Conservation (phyloP, 2,797 vertebrate genomes). For the Hydrocynus forskahlii region DNA sequence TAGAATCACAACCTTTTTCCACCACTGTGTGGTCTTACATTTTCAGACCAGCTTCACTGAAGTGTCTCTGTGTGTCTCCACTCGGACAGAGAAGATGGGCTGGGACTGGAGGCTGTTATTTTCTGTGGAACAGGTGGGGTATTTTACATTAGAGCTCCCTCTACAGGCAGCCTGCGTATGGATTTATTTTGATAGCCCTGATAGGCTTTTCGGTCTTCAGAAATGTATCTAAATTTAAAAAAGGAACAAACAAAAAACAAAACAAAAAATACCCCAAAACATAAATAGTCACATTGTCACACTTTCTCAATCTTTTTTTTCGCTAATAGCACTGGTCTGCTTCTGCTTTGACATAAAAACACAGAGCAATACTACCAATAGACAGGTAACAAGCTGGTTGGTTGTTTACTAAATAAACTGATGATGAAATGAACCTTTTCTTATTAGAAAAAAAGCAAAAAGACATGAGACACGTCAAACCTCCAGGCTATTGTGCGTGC, state of each 20-base stretch:
- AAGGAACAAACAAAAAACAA: background rate
- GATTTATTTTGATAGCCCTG: background rate
- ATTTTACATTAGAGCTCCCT: constrained; percentile 53
- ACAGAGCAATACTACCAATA: background rate
- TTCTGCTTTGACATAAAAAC: background rate
- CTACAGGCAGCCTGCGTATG: constrained; percentile 41
- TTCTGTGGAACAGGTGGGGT: constrained; percentile 25
- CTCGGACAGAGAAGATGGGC: background rate
- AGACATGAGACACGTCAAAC: constrained; percentile 30
- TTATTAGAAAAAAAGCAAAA: constrained; percentile 31
- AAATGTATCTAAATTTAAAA: background rate
- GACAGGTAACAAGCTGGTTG: constrained; percentile 7
- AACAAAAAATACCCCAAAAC: background rate
- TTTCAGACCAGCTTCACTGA: background rate
- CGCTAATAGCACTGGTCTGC: background rate
- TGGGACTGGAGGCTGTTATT: background rate
- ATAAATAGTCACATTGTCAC: background rate
- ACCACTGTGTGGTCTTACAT: background rate
- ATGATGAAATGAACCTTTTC: constrained; percentile 12
- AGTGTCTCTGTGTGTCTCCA: background rate
- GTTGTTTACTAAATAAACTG: constrained; percentile 7
- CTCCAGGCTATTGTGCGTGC: constrained; percentile 36
- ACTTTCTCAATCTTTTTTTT: background rate
- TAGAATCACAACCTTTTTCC: background rate
- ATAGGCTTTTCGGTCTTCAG: background rate